Percentiles rank a stretch among this genome's conserved stretches.
phyloP scores from a whole-genome alignment of 2,797 vertebrate species.

The Sebastes melanostomus region DNA sequence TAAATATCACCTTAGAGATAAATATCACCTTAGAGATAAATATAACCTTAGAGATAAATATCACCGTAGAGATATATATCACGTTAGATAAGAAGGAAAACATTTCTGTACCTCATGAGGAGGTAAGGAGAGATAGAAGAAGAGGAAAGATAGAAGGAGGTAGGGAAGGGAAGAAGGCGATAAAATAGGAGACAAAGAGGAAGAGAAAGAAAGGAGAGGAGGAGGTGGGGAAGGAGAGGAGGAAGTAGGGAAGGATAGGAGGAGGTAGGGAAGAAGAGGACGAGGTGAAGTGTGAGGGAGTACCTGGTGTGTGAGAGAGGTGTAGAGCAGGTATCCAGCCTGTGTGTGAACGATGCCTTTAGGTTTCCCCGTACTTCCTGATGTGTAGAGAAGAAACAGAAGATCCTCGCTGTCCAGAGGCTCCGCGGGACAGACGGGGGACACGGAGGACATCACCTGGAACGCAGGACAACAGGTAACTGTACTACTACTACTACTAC shows the following conservation, averaged over 20 bases:
- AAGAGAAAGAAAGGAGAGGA: background rate
- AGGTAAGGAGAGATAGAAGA: background rate
- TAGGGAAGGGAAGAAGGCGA: background rate
- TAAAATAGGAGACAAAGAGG: no score
- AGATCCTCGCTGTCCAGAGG: conserved; percentile 90
- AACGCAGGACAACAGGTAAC: background rate
- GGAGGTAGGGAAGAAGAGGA: background rate
- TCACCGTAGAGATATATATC: no score
- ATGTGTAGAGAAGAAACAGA: conserved; percentile 94
- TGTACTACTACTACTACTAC: background rate
- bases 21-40: no score
- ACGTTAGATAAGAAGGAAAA: no score
- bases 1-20: background rate
- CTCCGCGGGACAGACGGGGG: conserved; percentile 68
- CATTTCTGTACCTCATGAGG: background rate
- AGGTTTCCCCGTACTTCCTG: conserved; percentile 91
- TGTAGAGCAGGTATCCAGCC: conserved; percentile 91
- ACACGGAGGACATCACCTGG: conserved; percentile 83
- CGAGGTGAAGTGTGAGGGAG: background rate
- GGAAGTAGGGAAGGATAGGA: background rate
- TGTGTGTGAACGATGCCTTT: conserved; percentile 93
- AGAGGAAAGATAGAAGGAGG: background rate
- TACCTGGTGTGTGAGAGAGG: conserved; percentile 89
- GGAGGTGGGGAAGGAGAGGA: background rate
- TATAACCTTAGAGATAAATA: background rate